These are phyloP conservation scores for Virgularia gustaviana DNA, from an alignment of 92 coral and sea anemone genomes.

Conservation along the genomic window DNA sequence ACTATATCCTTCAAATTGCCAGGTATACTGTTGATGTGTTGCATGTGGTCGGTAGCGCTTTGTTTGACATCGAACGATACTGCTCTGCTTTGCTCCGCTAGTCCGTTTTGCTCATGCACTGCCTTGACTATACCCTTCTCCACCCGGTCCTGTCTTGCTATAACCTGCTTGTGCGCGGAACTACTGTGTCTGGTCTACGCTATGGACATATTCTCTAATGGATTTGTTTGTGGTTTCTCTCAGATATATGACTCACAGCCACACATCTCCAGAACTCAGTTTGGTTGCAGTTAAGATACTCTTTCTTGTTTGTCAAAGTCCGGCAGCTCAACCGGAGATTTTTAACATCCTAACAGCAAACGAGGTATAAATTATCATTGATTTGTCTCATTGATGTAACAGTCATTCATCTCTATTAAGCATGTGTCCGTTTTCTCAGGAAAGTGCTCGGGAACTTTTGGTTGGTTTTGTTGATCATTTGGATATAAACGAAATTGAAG, in stretches of 20 bases:
- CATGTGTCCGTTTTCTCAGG: conserved; percentile 40
- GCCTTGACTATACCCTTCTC: too few species aligned
- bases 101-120: too few species aligned
- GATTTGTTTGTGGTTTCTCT: background rate
- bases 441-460: conserved; percentile 64
- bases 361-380: conserved; percentile 57
- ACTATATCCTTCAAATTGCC: conserved; percentile 78
- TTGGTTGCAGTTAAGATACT: conserved; percentile 78
- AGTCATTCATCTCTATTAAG: background rate
- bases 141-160: too few species aligned
- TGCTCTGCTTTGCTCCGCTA: too few species aligned
- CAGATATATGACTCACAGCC: conserved; percentile 80
- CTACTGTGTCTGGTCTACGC: too few species aligned
- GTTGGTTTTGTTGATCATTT: conserved; percentile 96
- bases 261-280: conserved; percentile 79
- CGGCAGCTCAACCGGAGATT: conserved; percentile 74
- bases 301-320: conserved; percentile 74
- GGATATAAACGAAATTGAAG: conserved; percentile 88
- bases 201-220: background rate
- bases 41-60: background rate
- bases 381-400: background rate
- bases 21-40: too few species aligned
- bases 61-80: too few species aligned
- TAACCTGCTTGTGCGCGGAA: too few species aligned
- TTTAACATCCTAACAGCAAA: conserved; percentile 73